A percentile compares a stretch with the other conserved stretches of the same genome.
phyloP scores from a whole-genome alignment of 35 echinoderm and acorn worm species.

The Amphiura filiformis region DNA sequence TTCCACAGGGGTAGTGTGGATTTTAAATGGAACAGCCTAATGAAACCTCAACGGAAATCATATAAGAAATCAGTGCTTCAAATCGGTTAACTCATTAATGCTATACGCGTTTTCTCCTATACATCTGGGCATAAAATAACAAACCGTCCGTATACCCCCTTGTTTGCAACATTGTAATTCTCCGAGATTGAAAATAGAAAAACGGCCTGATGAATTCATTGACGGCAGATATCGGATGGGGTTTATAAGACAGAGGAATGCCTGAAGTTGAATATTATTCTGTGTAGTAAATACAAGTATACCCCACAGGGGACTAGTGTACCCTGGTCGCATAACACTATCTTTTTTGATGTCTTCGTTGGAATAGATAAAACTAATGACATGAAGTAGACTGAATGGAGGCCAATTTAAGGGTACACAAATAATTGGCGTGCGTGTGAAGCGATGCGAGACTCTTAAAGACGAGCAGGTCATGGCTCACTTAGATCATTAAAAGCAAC shows the following conservation, averaged over 20 bases:
- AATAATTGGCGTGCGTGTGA: constrained; percentile 6
- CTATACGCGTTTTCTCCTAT: background rate
- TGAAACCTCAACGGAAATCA: no score
- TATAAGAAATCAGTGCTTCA: background rate
- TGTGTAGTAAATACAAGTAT: background rate
- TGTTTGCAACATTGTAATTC: background rate
- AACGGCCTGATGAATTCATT: background rate
- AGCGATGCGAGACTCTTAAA: background rate
- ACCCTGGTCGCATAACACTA: background rate
- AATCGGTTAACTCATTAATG: background rate
- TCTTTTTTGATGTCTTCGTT: background rate
- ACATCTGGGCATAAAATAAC: constrained; percentile 11
- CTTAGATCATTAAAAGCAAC: background rate
- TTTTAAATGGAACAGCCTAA: no score
- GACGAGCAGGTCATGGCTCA: background rate
- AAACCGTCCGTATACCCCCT: background rate
- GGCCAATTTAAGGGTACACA: background rate
- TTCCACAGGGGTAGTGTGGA: no score
- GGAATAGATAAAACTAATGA: background rate
- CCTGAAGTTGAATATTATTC: background rate
- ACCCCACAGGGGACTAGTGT: background rate
- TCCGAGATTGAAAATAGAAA: background rate
- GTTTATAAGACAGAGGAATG: background rate
- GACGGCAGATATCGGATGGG: background rate
- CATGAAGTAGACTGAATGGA: background rate